phyloP scores from a whole-genome alignment of 2,888 invertebrate genomes.

The Phragmatobia fuliginosa region DNA sequence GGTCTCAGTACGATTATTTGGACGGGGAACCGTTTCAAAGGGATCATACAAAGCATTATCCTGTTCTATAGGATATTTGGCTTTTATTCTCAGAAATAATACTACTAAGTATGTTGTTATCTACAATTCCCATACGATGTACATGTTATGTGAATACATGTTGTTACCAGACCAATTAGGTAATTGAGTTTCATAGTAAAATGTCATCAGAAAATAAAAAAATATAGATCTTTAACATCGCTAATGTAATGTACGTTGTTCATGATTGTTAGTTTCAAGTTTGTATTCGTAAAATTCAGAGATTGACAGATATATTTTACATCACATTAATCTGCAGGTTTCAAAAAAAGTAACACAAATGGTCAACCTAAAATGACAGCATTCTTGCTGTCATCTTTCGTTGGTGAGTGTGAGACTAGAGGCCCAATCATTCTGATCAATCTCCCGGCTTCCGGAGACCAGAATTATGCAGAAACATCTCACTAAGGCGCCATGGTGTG shows the following conservation, averaged over 20 bases:
- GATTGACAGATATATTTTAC: background rate
- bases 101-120: background rate
- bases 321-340: too few relatives aligned
- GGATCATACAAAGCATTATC: constrained; percentile 22
- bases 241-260: background rate
- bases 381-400: too few relatives aligned
- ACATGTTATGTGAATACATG: background rate
- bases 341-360: too few relatives aligned
- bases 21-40: constrained; percentile 36
- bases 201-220: background rate
- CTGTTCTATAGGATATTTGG: background rate
- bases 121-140: background rate
- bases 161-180: background rate
- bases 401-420: too few relatives aligned
- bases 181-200: background rate
- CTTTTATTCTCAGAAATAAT: constrained; percentile 1
- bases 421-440: too few relatives aligned
- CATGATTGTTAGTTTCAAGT: background rate
- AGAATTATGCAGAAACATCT: too few relatives aligned
- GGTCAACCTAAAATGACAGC: too few relatives aligned
- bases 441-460: too few relatives aligned
- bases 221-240: background rate
- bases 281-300: background rate
- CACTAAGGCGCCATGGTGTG: too few relatives aligned
- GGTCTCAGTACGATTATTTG: constrained; percentile 23